Evolutionary conservation across 1,140 invertebrate species (phyloP), one percentile per base, ranked within the genome.

Genomic region (Oryzaephilus surinamensis): DNA sequence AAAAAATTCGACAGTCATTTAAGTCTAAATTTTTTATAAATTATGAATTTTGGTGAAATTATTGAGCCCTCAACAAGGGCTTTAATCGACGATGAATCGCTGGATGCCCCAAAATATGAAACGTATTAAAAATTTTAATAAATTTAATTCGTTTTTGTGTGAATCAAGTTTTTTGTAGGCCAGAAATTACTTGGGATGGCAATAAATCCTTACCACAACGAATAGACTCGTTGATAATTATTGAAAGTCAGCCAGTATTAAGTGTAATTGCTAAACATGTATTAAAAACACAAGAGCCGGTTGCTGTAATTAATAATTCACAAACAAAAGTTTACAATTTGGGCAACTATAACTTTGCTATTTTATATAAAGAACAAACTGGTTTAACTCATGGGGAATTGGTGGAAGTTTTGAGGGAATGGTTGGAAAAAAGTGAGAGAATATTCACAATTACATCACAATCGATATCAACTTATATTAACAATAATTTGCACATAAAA

Each of bases 1-100:
- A 72, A 57, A n/a, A n/a, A n/a, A n/a, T n/a, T n/a, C n/a, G n/a
- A n/a, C n/a, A n/a, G n/a, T n/a, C n/a, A n/a, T n/a, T n/a, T n/a
- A n/a, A n/a, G n/a, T n/a, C n/a, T n/a, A n/a, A n/a, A n/a, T n/a
- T n/a, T n/a, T n/a, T n/a, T n/a, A n/a, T n/a, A n/a, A n/a, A n/a
- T n/a, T n/a, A 59, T 57, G 57, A 21, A 50, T 6, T 61, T 59
- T 52, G 58, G 56, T 6, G 58, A 61, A 47, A 54, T 61, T 43
- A 39, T 56, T 7, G 56, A 58, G 35, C 57, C 57, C 1, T 47
- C 43, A 21, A 55, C 56, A 19, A 43, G 58, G 21, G 58, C 58
- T 15, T 35, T 61, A 17, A 49, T 56, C 23, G 39, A 52, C 21
- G 51, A 51, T 18, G 52, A 54, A 30, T 29, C 38, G 39, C 43